Conservation (phyloP, 2,888 invertebrate genomes). For the Spilarctia lutea region DNA sequence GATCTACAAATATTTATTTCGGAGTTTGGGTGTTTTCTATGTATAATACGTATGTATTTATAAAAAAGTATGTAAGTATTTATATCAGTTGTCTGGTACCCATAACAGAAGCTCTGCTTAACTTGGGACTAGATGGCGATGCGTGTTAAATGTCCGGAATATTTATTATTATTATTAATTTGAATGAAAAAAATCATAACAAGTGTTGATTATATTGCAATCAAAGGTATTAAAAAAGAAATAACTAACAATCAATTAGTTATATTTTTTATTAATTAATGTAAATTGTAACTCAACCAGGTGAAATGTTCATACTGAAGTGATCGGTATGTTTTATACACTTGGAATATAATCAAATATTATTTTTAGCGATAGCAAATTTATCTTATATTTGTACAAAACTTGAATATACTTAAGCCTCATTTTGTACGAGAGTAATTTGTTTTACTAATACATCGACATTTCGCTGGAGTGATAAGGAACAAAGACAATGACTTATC, state of each 20-base stretch:
- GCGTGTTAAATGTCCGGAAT: no score
- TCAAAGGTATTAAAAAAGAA: not conserved
- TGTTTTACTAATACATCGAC: not conserved
- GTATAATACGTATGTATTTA: no score
- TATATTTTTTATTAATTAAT: no score
- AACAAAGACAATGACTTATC: not conserved
- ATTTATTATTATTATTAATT: no score
- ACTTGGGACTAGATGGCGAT: no score
- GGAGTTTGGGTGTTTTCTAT: no score
- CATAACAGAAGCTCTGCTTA: no score
- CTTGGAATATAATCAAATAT: not conserved
- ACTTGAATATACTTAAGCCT: not conserved
- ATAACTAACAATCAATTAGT: no score
- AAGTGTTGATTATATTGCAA: not conserved
- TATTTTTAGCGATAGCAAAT: constrained; percentile 9
- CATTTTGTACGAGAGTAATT: not conserved
- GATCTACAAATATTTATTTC: no score
- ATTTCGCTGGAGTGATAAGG: not conserved
- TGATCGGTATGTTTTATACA: not conserved
- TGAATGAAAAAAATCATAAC: not conserved
- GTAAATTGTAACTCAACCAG: not conserved
- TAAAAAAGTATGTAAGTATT: no score
- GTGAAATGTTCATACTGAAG: not conserved
- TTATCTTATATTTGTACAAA: constrained; percentile 26
- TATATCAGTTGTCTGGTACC: no score